Evolutionary conservation across 37 sponge, comb jelly and placozoan genomes (phyloP).

Genomic region (Amphimedon queenslandica): DNA sequence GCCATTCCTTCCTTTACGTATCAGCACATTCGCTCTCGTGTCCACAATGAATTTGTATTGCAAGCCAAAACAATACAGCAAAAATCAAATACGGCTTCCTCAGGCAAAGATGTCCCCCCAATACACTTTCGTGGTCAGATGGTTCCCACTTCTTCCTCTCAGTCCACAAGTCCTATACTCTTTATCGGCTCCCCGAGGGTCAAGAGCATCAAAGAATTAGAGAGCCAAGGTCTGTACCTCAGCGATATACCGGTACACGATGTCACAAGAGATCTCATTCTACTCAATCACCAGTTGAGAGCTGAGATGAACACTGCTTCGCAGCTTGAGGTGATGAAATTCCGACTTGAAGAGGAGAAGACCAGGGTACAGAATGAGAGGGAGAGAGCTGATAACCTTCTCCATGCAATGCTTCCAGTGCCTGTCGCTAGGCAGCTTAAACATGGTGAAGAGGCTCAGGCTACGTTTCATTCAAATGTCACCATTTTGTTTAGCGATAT

Average conservation of each 20-base stretch:
- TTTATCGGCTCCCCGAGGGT: slow-evolving; percentile 70
- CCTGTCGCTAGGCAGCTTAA: slow-evolving; percentile 47
- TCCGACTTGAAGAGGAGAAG: slow-evolving; percentile 50
- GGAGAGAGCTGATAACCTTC: slow-evolving; percentile 47
- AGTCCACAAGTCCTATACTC: slow-evolving; percentile 12
- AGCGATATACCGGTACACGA: slow-evolving; percentile 76
- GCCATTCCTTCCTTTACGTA: slow-evolving; percentile 19
- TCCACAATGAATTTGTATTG: slow-evolving; percentile 45
- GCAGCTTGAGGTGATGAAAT: slow-evolving; percentile 54
- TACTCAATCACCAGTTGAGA: slow-evolving; percentile 38
- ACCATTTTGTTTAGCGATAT: slow-evolving; percentile 91
- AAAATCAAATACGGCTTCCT: background rate
- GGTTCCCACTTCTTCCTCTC: slow-evolving; percentile 21
- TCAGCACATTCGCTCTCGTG: slow-evolving; percentile 18
- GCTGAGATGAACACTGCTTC: slow-evolving; percentile 40
- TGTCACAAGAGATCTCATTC: slow-evolving; percentile 61
- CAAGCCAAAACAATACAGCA: background rate
- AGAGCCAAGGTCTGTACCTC: slow-evolving; percentile 53
- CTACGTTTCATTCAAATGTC: slow-evolving; percentile 30
- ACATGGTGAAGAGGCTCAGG: slow-evolving; percentile 11
- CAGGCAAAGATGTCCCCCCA: background rate
- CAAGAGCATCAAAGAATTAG: slow-evolving; percentile 38
- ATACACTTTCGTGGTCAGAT: slow-evolving; percentile 75
- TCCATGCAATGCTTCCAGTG: slow-evolving; percentile 78
- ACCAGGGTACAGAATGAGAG: slow-evolving; percentile 46